Evolutionary conservation across 2,888 invertebrate genomes (phyloP).

Genomic region (Julus scanicus): DNA sequence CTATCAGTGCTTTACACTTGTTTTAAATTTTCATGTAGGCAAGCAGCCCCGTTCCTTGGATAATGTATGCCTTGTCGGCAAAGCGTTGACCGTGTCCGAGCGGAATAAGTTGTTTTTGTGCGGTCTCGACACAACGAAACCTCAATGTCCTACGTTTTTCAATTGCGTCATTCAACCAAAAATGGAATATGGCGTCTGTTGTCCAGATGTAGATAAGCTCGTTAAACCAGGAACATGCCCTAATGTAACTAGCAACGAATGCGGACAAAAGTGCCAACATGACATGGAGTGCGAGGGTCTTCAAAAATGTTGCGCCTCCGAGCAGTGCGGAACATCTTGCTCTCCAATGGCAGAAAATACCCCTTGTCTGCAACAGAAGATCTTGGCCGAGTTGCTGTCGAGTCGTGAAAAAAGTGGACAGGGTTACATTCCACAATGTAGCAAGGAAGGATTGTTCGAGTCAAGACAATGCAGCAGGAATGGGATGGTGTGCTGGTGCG

Average conservation of each 20-base stretch:
- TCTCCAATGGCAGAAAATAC: conserved; percentile 80
- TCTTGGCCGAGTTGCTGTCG: conserved; percentile 79
- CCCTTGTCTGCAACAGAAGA: conserved; percentile 80
- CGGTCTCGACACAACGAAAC: conserved; percentile 82
- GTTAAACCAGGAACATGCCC: conserved; percentile 85
- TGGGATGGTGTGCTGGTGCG: conserved; percentile 89
- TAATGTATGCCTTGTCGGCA: conserved; percentile 81
- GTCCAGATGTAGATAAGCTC: conserved; percentile 70
- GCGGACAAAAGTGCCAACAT: conserved; percentile 68
- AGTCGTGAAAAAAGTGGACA: conserved; percentile 82
- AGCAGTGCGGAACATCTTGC: conserved; percentile 78
- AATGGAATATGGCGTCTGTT: conserved; percentile 58
- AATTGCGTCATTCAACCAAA: conserved; percentile 81
- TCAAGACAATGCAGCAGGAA: conserved; percentile 84
- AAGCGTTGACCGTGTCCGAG: conserved; percentile 75
- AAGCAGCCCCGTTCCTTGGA: conserved; percentile 80
- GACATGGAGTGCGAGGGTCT: conserved; percentile 85
- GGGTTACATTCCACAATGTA: conserved; percentile 86
- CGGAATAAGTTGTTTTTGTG: conserved; percentile 83
- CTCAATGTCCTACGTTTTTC: conserved; percentile 84
- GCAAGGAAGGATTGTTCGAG: conserved; percentile 74
- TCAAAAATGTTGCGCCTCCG: conserved; percentile 83
- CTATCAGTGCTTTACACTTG: neutral
- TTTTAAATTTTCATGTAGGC: conserved; percentile 66
- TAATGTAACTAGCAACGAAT: conserved; percentile 55